phyloP scores from a whole-genome alignment of 2,888 invertebrate genomes.

The Apamea monoglypha region DNA sequence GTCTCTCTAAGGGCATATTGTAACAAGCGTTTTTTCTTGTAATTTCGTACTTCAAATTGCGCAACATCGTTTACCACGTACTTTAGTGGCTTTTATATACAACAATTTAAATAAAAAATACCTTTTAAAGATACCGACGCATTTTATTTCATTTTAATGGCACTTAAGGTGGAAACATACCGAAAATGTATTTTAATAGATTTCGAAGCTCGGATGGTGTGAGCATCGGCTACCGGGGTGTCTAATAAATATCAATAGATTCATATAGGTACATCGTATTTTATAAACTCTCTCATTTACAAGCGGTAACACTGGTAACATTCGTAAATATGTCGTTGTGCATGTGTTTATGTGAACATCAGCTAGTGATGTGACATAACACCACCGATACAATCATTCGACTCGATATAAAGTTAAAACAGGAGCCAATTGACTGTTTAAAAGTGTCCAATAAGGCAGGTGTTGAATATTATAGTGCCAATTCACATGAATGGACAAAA shows the following conservation, averaged over 20 bases:
- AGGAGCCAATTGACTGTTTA: conserved; percentile 39
- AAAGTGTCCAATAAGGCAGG: conserved; percentile 50
- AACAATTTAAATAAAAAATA: conserved; percentile 67
- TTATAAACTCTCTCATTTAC: conserved; percentile 57
- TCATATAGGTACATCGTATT: conserved; percentile 46
- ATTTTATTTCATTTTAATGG: conserved; percentile 62
- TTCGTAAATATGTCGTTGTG: conserved; percentile 71
- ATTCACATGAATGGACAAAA: conserved; percentile 38
- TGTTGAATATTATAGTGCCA: conserved; percentile 48
- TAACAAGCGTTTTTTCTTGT: conserved; percentile 63
- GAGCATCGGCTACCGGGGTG: conserved; percentile 53
- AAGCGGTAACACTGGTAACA: conserved; percentile 61
- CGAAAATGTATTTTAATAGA: conserved; percentile 58
- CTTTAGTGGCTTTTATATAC: conserved; percentile 71
- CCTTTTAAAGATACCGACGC: conserved; percentile 70
- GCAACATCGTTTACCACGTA: conserved; percentile 73
- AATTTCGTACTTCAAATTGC: conserved; percentile 72
- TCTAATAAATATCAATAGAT: conserved; percentile 60
- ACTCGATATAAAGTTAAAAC: conserved; percentile 47
- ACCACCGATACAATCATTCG: conserved; percentile 31
- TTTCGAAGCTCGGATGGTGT: conserved; percentile 48
- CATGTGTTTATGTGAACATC: conserved; percentile 56
- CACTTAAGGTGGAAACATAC: conserved; percentile 54
- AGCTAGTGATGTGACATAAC: conserved; percentile 59
- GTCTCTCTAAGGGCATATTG: conserved; percentile 65